Percentiles rank a stretch among this genome's conserved stretches.
Evolutionary conservation across 2,113 vertebrate genomes (phyloP).

Genomic region (Lota lota): DNA sequence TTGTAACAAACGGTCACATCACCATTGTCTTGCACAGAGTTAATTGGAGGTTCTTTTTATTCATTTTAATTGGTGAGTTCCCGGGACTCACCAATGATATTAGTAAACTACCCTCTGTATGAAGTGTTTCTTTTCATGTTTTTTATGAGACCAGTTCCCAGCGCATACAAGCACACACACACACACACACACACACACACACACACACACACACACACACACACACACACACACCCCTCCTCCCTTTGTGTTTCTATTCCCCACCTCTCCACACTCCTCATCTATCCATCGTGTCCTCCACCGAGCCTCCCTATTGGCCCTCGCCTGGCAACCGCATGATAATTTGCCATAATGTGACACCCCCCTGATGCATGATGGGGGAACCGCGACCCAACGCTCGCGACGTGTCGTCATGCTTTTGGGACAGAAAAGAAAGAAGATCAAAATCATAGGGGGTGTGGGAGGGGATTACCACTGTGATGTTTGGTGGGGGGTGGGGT

Average conservation of each 20-base stretch:
- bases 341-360: conserved; percentile 74
- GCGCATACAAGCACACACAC: background rate
- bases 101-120: no score
- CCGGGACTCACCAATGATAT: no score
- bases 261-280: conserved; percentile 59
- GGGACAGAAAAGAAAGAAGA: conserved; percentile 37
- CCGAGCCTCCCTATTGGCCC: conserved; percentile 56
- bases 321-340: conserved; percentile 73
- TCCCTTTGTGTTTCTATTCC: conserved; percentile 36
- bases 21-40: no score
- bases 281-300: conserved; percentile 56
- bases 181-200: conserved; percentile 16
- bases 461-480: conserved; percentile 38
- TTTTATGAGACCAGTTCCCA: no score
- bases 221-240: conserved; percentile 36
- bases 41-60: no score
- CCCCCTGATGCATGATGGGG: conserved; percentile 68
- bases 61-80: no score
- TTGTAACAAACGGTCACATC: no score
- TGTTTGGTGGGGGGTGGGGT: background rate
- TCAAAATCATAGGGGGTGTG: conserved; percentile 42
- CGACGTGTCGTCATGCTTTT: conserved; percentile 34
- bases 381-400: conserved; percentile 46
- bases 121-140: no score
- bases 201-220: conserved; percentile 18